A percentile compares a stretch with the other conserved stretches of the same genome.
Conservation (phyloP, 2,888 invertebrate species). For the Dascillus cervinus region DNA sequence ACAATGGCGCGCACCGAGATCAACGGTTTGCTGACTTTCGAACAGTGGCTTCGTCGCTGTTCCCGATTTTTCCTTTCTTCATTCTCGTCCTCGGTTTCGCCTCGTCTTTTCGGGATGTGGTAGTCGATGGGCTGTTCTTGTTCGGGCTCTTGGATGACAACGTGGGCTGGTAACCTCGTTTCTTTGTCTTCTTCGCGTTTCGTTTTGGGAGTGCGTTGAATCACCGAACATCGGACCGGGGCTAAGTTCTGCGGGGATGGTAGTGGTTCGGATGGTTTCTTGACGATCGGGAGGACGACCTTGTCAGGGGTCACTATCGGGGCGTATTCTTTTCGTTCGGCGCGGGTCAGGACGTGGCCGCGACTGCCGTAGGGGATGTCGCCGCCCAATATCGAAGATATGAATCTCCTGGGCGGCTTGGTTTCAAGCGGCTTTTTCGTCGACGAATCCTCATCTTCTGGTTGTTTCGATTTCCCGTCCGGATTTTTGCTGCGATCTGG, state of each 20-base stretch:
- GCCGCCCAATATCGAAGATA: conserved; percentile 73
- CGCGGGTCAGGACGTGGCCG: conserved; percentile 70
- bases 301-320: conserved; percentile 52
- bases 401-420: conserved; percentile 56
- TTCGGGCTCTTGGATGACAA: conserved; percentile 51
- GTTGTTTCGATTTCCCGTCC: conserved; percentile 6
- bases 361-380: conserved; percentile 76
- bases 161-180: conserved; percentile 25
- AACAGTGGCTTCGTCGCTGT: conserved; percentile 60
- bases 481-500: conserved; percentile 11
- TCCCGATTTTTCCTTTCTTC: conserved; percentile 61
- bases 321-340: conserved; percentile 73
- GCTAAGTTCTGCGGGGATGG: conserved; percentile 33
- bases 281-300: conserved; percentile 51
- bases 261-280: conserved; percentile 50
- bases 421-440: conserved; percentile 31
- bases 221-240: conserved; percentile 67
- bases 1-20: conserved; percentile 48
- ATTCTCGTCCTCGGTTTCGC: conserved; percentile 59
- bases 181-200: conserved; percentile 33
- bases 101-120: conserved; percentile 74
- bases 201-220: conserved; percentile 65
- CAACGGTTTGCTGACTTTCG: conserved; percentile 57
- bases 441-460: conserved; percentile 12
- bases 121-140: conserved; percentile 87